Base-by-base conservation (phyloP, 2,113 vertebrate species). In the Syngnathoides biaculeatus region DNA sequence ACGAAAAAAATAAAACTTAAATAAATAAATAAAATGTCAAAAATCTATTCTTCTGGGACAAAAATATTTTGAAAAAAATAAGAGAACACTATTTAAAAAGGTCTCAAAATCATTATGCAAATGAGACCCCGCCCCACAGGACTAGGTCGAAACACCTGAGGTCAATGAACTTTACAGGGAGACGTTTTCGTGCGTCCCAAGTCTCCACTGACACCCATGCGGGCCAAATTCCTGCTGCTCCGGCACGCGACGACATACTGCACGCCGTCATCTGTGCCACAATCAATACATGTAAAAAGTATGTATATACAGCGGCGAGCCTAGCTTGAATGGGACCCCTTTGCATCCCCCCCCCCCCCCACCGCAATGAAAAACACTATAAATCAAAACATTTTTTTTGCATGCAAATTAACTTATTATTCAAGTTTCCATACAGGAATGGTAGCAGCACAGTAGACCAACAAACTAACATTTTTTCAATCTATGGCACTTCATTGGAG, bases 101-200 rank as follows among this genome's bases (percentile, higher is more conserved):
- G 10, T 3, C 50, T 22, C 52, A 26, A 17, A 20, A 13, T 35
- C 30, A 35, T 35, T 11, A 77, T 73, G 79, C 52, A 79, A 72
- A 76, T 64, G 1, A 64, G 39, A 24, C 2, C 20, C 1, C 27
- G 27, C 77, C 78, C 79, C 77, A 35, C 30, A 35, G 13, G 24
- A 26, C 22, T 5, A 15, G 8, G 6, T 27, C 2, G 55, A 27
- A 87, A 85, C 89, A 81, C 86, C 87, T 79, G 70, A 67, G 87
- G 81, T 89, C 86, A 87, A 70, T 86, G 83, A 89, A 86, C 88
- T 86, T 59, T 56, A n/a, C 4, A 53, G 0, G 52, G 14, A 0
- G 61, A 9, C 60, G 79, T 73, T 74, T 69, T 72, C 15, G 39
- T 65, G 53, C 64, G 39, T 50, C 7, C 7, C 64, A 47, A 57